A percentile compares a stretch with the other conserved stretches of the same genome.
phyloP scores from a whole-genome alignment of 2,888 invertebrate genomes.

The Acleris emargana region DNA sequence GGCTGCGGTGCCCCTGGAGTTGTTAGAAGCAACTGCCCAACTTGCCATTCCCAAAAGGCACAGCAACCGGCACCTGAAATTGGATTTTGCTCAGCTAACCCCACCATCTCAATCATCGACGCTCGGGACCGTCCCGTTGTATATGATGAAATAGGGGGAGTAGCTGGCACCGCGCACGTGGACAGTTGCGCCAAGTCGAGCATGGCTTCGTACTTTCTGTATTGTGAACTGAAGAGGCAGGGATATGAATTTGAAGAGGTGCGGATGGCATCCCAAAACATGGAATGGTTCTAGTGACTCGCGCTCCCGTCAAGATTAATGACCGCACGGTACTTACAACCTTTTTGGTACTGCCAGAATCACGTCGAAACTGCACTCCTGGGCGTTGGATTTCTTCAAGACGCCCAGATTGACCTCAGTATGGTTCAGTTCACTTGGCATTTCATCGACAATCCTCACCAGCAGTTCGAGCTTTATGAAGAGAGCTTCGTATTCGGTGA shows the following conservation, averaged over 20 bases:
- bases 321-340: conserved; percentile 2
- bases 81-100: not conserved
- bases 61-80: not conserved
- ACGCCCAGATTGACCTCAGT: not conserved
- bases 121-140: not conserved
- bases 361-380: not conserved
- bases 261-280: conserved; percentile 14
- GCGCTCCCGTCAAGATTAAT: conserved; percentile 1
- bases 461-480: not conserved
- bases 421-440: not conserved
- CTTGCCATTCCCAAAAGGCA: not conserved
- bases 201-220: too few relatives aligned
- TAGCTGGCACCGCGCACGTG: too few relatives aligned
- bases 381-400: conserved; percentile 1
- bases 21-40: not conserved
- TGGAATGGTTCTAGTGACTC: conserved; percentile 1
- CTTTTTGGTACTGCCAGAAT: not conserved
- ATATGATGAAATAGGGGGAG: too few relatives aligned
- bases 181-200: too few relatives aligned
- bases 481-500: not conserved
- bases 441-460: not conserved
- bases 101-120: not conserved
- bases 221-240: too few relatives aligned
- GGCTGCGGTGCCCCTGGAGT: not conserved
- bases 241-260: too few relatives aligned